Evolutionary conservation across 2,888 invertebrate genomes (phyloP).

Genomic region (Melieria crassipennis): DNA sequence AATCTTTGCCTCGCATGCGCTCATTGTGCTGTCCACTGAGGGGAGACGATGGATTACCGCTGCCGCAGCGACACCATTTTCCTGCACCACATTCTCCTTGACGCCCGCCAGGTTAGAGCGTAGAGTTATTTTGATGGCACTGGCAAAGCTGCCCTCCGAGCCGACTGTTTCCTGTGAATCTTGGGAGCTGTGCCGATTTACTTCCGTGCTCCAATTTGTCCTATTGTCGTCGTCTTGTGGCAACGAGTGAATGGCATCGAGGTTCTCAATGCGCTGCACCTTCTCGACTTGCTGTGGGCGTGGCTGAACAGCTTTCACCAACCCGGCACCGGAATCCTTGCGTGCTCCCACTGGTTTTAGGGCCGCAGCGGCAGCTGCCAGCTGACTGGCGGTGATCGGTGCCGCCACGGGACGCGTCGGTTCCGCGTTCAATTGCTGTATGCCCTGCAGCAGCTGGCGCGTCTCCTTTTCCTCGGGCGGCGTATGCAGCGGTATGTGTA

Average conservation of each 20-base stretch:
- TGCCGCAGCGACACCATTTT: slow-evolving; percentile 52
- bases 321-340: slow-evolving; percentile 39
- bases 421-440: slow-evolving; percentile 53
- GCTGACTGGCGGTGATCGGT: slow-evolving; percentile 53
- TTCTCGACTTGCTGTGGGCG: slow-evolving; percentile 45
- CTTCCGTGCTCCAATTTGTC: slow-evolving; percentile 61
- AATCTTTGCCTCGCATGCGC: slow-evolving; percentile 50
- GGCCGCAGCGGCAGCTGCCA: slow-evolving; percentile 55
- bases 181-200: slow-evolving; percentile 64
- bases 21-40: slow-evolving; percentile 47
- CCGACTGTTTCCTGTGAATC: slow-evolving; percentile 69
- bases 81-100: slow-evolving; percentile 50
- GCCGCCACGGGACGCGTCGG: slow-evolving; percentile 52
- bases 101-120: slow-evolving; percentile 51
- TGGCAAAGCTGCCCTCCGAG: slow-evolving; percentile 58
- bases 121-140: slow-evolving; percentile 45
- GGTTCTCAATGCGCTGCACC: slow-evolving; percentile 57
- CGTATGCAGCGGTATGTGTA: slow-evolving; percentile 80
- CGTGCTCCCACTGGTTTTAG: slow-evolving; percentile 47
- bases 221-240: slow-evolving; percentile 62
- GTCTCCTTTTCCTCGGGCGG: slow-evolving; percentile 74
- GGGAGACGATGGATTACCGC: slow-evolving; percentile 58
- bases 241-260: slow-evolving; percentile 71
- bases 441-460: slow-evolving; percentile 57
- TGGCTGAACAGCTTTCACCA: slow-evolving; percentile 25